phyloP scores from a whole-genome alignment of 2,888 invertebrate species.

The Venustoraphidia nigricollis region DNA sequence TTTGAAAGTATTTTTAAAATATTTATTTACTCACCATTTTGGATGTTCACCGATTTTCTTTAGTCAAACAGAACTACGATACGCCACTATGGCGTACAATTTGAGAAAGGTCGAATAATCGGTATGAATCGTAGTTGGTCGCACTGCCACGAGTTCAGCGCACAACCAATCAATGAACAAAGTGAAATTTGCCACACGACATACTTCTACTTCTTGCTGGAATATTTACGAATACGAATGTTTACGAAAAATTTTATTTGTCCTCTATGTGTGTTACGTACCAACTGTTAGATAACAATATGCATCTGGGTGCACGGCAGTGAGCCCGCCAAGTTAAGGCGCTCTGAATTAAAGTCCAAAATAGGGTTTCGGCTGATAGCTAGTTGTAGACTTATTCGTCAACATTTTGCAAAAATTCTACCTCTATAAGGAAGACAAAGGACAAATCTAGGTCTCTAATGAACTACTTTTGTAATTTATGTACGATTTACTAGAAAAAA shows the following conservation, averaged over 20 bases:
- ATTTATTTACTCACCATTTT: constrained; percentile 51
- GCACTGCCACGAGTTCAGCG: neutral
- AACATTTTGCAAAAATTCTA: too few species aligned
- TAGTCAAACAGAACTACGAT: constrained; percentile 56
- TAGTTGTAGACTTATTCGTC: too few species aligned
- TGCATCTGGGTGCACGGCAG: too few species aligned
- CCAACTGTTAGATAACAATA: too few species aligned
- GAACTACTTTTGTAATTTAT: too few species aligned
- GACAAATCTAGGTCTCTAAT: too few species aligned
- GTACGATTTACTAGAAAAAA: too few species aligned
- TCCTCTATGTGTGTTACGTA: too few species aligned
- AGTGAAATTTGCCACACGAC: constrained; percentile 1
- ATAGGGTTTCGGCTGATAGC: too few species aligned
- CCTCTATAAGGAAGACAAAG: too few species aligned
- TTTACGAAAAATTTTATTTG: neutral
- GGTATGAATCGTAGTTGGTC: neutral
- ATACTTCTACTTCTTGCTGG: neutral
- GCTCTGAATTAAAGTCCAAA: too few species aligned
- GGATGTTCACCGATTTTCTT: constrained; percentile 69
- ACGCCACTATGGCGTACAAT: constrained; percentile 82
- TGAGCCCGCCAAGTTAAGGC: too few species aligned
- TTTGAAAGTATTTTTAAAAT: neutral
- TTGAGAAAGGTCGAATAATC: constrained; percentile 45
- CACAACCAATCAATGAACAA: constrained; percentile 1
- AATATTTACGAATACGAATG: neutral